Evolutionary conservation across 2,888 invertebrate species (phyloP).

Genomic region (Trissoscelio sp.): DNA sequence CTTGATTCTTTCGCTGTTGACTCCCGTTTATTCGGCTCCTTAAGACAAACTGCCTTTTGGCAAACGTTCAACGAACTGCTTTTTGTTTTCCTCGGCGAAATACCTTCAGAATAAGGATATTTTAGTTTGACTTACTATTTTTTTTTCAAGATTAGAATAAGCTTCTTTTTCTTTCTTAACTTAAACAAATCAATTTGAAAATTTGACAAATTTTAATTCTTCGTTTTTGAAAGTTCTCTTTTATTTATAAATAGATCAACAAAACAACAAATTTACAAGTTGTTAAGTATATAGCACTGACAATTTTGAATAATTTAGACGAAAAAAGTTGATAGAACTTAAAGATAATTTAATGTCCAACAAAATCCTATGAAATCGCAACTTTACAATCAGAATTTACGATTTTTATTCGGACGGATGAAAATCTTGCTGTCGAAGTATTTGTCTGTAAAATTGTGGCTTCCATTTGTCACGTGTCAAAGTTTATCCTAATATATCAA

Average conservation of each 20-base stretch:
- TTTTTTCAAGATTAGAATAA: no score
- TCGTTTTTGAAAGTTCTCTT: no score
- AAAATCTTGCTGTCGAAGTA: slow-evolving; percentile 16
- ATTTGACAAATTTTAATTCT: no score
- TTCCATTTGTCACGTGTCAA: slow-evolving; percentile 34
- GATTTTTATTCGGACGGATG: not conserved
- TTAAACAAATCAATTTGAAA: no score
- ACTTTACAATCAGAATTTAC: not conserved
- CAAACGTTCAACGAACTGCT: slow-evolving; percentile 20
- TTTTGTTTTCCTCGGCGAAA: slow-evolving; percentile 7
- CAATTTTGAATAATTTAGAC: no score
- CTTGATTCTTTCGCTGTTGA: slow-evolving; percentile 34
- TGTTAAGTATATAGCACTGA: no score
- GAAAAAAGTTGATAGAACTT: no score
- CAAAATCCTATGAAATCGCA: not conserved
- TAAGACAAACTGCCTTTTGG: slow-evolving; percentile 21
- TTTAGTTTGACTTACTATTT: no score
- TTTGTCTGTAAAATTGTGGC: slow-evolving; percentile 32
- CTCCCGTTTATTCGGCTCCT: slow-evolving; percentile 28
- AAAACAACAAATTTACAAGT: no score
- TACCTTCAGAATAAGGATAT: slow-evolving; percentile 2
- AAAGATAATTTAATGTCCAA: no score
- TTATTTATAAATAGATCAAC: no score
- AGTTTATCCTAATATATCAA: slow-evolving; percentile 33
- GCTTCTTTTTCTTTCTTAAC: no score